phyloP scores from a whole-genome alignment of 2,113 vertebrate species.

The Semicossyphus pulcher region DNA sequence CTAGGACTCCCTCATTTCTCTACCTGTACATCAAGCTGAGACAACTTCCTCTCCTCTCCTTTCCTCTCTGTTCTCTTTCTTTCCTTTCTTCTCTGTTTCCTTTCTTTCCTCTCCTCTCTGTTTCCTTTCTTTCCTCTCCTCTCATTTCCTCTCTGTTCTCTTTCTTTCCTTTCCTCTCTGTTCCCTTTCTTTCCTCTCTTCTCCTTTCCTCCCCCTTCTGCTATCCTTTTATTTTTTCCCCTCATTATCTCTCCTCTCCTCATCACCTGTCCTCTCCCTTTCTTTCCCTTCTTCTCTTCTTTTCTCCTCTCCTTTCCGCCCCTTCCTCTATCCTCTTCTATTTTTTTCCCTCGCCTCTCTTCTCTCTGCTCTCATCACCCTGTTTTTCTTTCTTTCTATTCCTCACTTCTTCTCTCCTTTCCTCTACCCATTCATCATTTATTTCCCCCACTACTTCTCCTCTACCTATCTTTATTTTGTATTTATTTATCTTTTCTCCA shows the following conservation, averaged over 20 bases:
- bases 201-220: background rate
- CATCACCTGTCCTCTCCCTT: background rate
- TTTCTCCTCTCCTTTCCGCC: background rate
- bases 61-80: background rate
- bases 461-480: no score
- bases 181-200: background rate
- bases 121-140: background rate
- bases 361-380: no score
- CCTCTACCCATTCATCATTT: background rate
- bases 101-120: no score
- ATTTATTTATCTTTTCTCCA: no score
- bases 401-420: background rate
- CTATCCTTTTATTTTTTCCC: background rate
- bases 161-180: background rate
- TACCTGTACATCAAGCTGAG: background rate
- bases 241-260: no score
- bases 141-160: background rate
- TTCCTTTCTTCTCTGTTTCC: accelerated
- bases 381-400: background rate
- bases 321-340: background rate
- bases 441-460: no score
- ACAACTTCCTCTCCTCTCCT: background rate
- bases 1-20: constrained; percentile 8
- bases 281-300: no score
- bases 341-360: no score